Evolutionary conservation across 2,113 vertebrate species (phyloP), one percentile per base, ranked within the genome.

Genomic region (Numida meleagris): DNA sequence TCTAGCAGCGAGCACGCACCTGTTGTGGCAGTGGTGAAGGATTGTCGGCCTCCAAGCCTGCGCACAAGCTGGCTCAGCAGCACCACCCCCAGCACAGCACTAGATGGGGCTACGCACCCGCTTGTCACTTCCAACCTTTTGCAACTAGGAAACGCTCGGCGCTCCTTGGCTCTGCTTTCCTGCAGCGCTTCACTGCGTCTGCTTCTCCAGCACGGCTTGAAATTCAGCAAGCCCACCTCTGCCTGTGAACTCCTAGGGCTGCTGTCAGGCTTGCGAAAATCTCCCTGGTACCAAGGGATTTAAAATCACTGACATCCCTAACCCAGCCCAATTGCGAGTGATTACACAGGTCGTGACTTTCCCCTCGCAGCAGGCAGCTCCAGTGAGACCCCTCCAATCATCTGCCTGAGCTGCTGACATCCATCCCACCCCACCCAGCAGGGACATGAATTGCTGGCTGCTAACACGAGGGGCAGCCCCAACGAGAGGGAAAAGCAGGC

Each of bases 131-230:
- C 75, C 45, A 14, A 1, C 0, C 4, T 43, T 33, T 81, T 2
- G 42, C 36, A 0, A 1, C 0, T 0, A 2, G 1, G 5, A 65
- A 66, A 31, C 0, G 31, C 40, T 4, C 43, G 3, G 48, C n/a
- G 19, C 46, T 21, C 36, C 50, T 8, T 1, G 21, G 33, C 0
- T 0, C 53, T 27, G 1, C 16, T 81, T 68, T 38, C 51, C 5
- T 0, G 14, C 21, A 4, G 19, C 7, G 0, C 45, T 58, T 48
- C n/a, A 6, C 12, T 6, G 1, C 46, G 2, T 58, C 45, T 33
- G 36, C 12, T 68, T 45, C 36, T 8, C 17, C 0, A 51, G 11
- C 25, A 3, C 0, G 0, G 13, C 0, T 0, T 7, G n/a, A 62
- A 70, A 42, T 9, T 11, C 48, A 33, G 67, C 59, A 62, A n/a